Percentiles rank a stretch among this genome's conserved stretches.
Conservation (phyloP, 2,888 invertebrate genomes). For the Podotricha telesiphe region DNA sequence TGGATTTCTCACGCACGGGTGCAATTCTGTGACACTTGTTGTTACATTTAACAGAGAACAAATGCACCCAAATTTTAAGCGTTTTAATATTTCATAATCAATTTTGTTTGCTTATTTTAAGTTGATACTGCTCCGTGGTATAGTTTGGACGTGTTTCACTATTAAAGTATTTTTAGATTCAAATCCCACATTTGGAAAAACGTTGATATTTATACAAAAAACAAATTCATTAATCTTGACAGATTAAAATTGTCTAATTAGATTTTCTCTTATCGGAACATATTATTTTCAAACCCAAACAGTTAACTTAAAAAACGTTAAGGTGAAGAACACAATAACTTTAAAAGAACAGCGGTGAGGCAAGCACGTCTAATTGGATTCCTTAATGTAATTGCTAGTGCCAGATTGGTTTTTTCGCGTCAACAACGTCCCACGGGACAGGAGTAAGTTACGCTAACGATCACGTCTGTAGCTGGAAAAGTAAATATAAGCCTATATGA, state of each 20-base stretch:
- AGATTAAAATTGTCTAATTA: neutral
- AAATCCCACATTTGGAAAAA: too few relatives aligned
- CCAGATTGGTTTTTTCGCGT: conserved; percentile 81
- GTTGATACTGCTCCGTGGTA: too few relatives aligned
- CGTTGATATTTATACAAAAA: too few relatives aligned
- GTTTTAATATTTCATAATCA: neutral
- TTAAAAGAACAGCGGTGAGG: conserved; percentile 37
- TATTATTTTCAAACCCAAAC: neutral
- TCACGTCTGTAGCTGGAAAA: conserved; percentile 59
- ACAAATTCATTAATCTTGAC: too few relatives aligned
- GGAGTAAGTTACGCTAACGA: conserved; percentile 70
- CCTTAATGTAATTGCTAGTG: conserved; percentile 78
- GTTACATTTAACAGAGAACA: neutral
- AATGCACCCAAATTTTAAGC: neutral
- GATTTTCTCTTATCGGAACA: neutral
- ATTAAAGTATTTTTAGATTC: too few relatives aligned
- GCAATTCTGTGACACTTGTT: conserved; percentile 6
- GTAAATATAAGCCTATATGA: conserved; percentile 44
- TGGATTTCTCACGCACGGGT: conserved; percentile 17
- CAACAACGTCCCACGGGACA: conserved; percentile 71
- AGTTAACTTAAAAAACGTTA: conserved; percentile 7
- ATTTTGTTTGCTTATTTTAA: neutral
- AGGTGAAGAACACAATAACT: conserved; percentile 40
- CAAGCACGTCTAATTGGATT: conserved; percentile 65
- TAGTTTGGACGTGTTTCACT: too few relatives aligned